A percentile compares a stretch with the other conserved stretches of the same genome.
Evolutionary conservation across 2,797 vertebrate species (phyloP).

Genomic region (Channallabes apus): DNA sequence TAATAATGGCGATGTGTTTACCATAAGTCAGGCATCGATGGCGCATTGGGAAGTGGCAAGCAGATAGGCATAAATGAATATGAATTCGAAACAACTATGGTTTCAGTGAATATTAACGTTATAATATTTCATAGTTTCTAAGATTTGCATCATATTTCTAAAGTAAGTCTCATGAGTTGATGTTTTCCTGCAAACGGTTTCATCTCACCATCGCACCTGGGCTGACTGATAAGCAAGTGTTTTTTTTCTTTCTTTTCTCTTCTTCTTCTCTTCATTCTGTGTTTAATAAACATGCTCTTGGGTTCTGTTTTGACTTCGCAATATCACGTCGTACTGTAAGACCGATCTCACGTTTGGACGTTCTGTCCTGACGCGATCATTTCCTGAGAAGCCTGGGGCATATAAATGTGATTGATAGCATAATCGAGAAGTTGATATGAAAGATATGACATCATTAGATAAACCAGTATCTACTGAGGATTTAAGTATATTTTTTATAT

Average conservation of each 20-base stretch:
- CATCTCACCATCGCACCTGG: neutral
- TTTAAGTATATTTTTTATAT: neutral
- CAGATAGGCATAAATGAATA: neutral
- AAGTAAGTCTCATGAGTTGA: neutral
- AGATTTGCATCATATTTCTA: neutral
- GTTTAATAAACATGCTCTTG: neutral
- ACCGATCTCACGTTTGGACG: neutral
- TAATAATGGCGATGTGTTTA: conserved; percentile 20
- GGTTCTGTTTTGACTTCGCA: neutral
- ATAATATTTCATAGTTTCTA: neutral
- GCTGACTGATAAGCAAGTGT: neutral
- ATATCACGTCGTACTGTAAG: neutral
- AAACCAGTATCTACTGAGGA: too few relatives aligned
- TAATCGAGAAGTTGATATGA: neutral
- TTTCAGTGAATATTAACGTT: neutral
- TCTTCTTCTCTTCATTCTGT: too few relatives aligned
- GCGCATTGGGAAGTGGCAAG: neutral
- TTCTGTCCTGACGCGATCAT: conserved; percentile 19
- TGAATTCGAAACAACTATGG: neutral
- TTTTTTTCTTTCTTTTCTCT: neutral
- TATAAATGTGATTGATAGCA: neutral
- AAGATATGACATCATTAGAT: neutral
- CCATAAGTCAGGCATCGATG: neutral
- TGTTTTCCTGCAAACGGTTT: neutral
- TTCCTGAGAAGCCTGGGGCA: conserved; percentile 31